phyloP scores from a whole-genome alignment of 1,140 invertebrate genomes.

The Lordiphosa mommai region DNA sequence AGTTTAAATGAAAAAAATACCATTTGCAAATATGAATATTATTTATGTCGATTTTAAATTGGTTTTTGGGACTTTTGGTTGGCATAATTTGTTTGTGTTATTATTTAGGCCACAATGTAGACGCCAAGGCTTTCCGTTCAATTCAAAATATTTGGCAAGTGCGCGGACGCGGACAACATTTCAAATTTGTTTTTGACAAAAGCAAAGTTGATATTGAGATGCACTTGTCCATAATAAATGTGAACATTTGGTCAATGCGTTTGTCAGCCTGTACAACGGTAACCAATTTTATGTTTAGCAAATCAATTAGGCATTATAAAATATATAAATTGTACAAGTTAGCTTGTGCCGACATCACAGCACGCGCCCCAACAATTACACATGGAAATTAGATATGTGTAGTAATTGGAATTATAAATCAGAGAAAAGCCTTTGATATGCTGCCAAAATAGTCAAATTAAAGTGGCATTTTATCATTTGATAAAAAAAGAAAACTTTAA shows the following conservation, averaged over 20 bases:
- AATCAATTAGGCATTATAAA: constrained; percentile 67
- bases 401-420: not conserved
- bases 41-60: constrained; percentile 14
- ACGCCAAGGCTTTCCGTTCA: constrained; percentile 53
- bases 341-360: constrained; percentile 30
- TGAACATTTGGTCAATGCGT: constrained; percentile 13
- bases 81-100: too few relatives aligned
- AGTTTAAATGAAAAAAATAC: too few relatives aligned
- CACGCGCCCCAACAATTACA: constrained; percentile 22
- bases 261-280: constrained; percentile 9
- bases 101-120: constrained; percentile 66
- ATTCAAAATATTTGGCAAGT: constrained; percentile 66
- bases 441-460: too few relatives aligned
- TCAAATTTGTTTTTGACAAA: constrained; percentile 37
- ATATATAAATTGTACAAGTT: constrained; percentile 46
- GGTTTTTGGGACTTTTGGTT: constrained; percentile 12
- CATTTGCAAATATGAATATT: constrained; percentile 28
- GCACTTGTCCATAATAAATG: constrained; percentile 40
- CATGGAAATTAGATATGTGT: not conserved
- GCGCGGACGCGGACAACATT: constrained; percentile 61
- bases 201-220: constrained; percentile 29
- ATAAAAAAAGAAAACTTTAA: too few relatives aligned
- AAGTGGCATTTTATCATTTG: too few relatives aligned
- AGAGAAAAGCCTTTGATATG: too few relatives aligned
- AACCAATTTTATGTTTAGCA: constrained; percentile 36